Conservation (phyloP, 2,797 vertebrate species). For the Harpagifer antarcticus region DNA sequence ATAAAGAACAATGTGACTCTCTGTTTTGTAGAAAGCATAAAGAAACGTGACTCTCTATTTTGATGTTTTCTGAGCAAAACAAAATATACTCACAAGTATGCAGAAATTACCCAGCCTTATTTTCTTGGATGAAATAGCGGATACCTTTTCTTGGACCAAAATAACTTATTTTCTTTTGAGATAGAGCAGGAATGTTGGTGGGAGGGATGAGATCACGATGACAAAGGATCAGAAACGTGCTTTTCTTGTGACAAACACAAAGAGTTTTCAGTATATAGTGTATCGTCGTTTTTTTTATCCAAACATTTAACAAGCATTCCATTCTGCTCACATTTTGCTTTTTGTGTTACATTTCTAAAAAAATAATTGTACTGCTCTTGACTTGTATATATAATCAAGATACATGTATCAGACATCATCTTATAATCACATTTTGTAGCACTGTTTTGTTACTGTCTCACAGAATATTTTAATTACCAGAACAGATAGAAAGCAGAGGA, state of each 20-base stretch:
- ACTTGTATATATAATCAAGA: constrained; percentile 65
- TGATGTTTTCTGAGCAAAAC: constrained; percentile 54
- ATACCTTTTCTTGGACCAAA: constrained; percentile 76
- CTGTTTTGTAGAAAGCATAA: constrained; percentile 54
- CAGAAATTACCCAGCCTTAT: constrained; percentile 72
- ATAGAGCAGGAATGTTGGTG: constrained; percentile 67
- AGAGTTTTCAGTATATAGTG: constrained; percentile 63
- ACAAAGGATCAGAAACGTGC: constrained; percentile 77
- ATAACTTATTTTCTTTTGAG: constrained; percentile 78
- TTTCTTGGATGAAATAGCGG: constrained; percentile 62
- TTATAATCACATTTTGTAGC: constrained; percentile 68
- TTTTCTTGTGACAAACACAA: constrained; percentile 64
- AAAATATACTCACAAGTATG: constrained; percentile 63
- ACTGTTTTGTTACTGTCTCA: constrained; percentile 59
- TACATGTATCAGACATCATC: constrained; percentile 62
- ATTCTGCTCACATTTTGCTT: constrained; percentile 64
- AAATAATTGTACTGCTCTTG: constrained; percentile 54
- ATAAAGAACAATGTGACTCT: constrained; percentile 54
- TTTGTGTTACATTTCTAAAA: constrained; percentile 50
- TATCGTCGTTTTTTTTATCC: constrained; percentile 66
- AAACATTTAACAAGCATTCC: constrained; percentile 66
- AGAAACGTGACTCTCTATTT: constrained; percentile 61
- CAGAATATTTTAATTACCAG: constrained; percentile 60
- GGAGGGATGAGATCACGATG: constrained; percentile 61
- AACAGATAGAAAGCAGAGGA: constrained; percentile 34